Percentiles rank a stretch among this genome's conserved stretches.
These are phyloP conservation scores for Lucilia sericata DNA, from an alignment of 1,140 invertebrate genomes.

Conservation along the genomic window DNA sequence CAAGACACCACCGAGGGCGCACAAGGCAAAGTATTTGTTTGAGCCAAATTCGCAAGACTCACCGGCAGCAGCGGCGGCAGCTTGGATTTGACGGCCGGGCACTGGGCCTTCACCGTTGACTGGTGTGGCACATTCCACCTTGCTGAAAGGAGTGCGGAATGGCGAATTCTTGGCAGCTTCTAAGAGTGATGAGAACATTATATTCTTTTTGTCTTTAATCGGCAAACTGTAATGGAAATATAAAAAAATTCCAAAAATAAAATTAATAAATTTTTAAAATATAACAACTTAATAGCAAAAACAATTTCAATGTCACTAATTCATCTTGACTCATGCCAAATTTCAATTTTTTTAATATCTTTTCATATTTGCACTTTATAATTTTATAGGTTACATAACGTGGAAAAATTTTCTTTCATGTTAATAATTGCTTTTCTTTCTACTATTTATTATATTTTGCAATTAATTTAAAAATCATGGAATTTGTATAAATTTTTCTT, in stretches of 20 bases:
- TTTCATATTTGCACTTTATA: constrained; percentile 20
- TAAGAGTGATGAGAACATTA: constrained; percentile 78
- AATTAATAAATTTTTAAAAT: neutral
- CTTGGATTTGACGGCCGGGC: constrained; percentile 72
- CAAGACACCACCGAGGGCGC: constrained; percentile 92
- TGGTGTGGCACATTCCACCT: constrained; percentile 72
- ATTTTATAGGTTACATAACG: constrained; percentile 49
- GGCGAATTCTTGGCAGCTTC: constrained; percentile 81
- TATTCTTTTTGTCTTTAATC: constrained; percentile 36
- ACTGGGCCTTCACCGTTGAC: constrained; percentile 65
- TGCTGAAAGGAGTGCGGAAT: constrained; percentile 77
- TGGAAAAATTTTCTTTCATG: neutral
- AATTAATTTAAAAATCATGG: constrained; percentile 29
- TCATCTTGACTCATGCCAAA: neutral
- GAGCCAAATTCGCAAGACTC: constrained; percentile 95
- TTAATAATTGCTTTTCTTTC: neutral
- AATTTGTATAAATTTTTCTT: neutral
- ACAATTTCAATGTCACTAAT: neutral
- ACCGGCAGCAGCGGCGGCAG: constrained; percentile 67
- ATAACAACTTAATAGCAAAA: neutral
- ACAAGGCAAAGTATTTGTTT: constrained; percentile 90
- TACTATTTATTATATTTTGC: constrained; percentile 40
- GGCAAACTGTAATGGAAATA: constrained; percentile 17
- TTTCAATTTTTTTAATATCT: constrained; percentile 7
- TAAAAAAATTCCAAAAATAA: neutral